Conservation (phyloP, 2,797 vertebrate species). For the Psittacula derbiana region DNA sequence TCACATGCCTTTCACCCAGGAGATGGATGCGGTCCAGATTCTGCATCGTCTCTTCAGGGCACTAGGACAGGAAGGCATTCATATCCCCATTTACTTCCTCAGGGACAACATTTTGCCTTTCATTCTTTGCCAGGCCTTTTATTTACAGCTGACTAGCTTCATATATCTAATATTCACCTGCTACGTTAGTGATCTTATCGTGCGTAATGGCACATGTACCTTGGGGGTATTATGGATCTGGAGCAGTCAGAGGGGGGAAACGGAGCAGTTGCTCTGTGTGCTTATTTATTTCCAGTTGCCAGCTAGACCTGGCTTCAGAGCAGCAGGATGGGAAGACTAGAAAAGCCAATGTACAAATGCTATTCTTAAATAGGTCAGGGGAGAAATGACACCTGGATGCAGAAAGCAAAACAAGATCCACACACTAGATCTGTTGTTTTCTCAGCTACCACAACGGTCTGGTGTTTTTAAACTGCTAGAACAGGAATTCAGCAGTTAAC, state of each 20-base stretch:
- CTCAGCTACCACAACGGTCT: neutral
- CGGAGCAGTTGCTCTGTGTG: neutral
- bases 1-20: neutral
- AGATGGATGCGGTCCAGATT: neutral
- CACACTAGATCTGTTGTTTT: neutral
- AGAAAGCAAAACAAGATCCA: neutral
- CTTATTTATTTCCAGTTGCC: neutral
- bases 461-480: neutral
- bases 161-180: constrained; percentile 57
- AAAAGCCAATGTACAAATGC: neutral
- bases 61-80: constrained; percentile 4
- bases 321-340: neutral
- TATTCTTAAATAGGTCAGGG: neutral
- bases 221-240: constrained; percentile 10
- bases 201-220: constrained; percentile 23
- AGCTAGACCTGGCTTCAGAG: neutral
- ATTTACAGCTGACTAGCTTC: constrained; percentile 48
- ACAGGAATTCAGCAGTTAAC: neutral
- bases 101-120: constrained; percentile 33
- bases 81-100: neutral
- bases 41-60: neutral
- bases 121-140: constrained; percentile 52
- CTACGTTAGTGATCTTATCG: constrained; percentile 42
- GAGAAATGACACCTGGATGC: neutral
- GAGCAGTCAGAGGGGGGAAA: neutral